Percentiles rank a stretch among this genome's conserved stretches.
These are phyloP conservation scores for Zygothrica quintamaculata DNA, from an alignment of 2,888 invertebrate species.

Conservation along the genomic window DNA sequence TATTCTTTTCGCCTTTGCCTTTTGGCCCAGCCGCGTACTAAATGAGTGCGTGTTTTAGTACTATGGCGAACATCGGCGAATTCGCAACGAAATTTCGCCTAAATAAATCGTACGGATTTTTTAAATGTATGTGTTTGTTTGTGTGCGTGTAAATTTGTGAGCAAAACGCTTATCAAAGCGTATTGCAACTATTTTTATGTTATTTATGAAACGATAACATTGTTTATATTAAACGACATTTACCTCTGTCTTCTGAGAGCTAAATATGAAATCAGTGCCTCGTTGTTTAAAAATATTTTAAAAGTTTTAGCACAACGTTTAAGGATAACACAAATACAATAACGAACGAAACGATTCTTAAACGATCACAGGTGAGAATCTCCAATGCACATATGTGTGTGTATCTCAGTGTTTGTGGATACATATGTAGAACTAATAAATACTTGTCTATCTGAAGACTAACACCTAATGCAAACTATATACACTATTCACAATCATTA, in stretches of 20 bases:
- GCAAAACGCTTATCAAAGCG: constrained; percentile 49
- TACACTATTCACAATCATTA: too few species aligned
- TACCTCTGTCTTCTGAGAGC: constrained; percentile 45
- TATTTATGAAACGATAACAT: constrained; percentile 39
- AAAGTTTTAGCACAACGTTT: constrained; percentile 53
- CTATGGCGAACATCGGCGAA: constrained; percentile 44
- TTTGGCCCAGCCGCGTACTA: constrained; percentile 36
- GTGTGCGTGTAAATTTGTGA: constrained; percentile 31
- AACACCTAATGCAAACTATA: too few species aligned
- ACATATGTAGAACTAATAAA: too few species aligned
- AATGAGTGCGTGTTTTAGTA: constrained; percentile 48
- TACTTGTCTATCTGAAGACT: too few species aligned
- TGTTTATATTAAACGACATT: constrained; percentile 44
- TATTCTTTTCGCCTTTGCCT: constrained; percentile 30
- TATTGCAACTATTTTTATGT: constrained; percentile 20
- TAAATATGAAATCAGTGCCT: constrained; percentile 54
- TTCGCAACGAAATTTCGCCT: constrained; percentile 39
- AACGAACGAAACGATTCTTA: constrained; percentile 58
- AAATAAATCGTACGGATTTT: constrained; percentile 10
- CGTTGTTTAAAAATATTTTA: constrained; percentile 43
- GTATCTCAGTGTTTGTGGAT: too few species aligned
- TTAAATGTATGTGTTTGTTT: constrained; percentile 20
- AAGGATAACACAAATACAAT: constrained; percentile 50
- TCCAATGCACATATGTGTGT: neutral
- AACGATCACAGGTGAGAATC: constrained; percentile 62